Base-by-base conservation (phyloP, 1,140 invertebrate genomes). In the Zaprionus africanus region DNA sequence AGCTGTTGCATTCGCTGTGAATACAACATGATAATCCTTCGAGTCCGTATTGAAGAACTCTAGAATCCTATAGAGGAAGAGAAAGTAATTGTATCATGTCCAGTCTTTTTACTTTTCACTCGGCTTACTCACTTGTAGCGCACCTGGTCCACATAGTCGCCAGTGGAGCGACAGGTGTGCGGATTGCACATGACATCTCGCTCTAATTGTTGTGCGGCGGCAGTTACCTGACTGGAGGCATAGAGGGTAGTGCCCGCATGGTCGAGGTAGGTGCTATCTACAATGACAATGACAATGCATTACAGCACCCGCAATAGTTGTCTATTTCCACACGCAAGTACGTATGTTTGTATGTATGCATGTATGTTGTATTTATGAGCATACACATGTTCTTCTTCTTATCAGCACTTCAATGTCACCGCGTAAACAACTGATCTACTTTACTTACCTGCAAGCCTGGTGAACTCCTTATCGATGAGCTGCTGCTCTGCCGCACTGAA, bases 231-330 rank as follows among this genome's bases (percentile, higher is more conserved):
- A 72, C 93, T 94, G 83, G 96, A 94, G 3, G 97, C 95, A 92
- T 98, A 98, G 31, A 99, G 92, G 24, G 97, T 96, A 19, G 98
- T 94, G 19, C 98, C 98, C 43, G 97, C 96, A 95, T 99, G 97
- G 93, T 99, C 98, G 78, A 99, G 93, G 93, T 98, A 99, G 66
- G 95, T 96, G 84, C 95, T 94, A 71, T 94, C 96, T 97, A 91
- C 70, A 19, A 26, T 68, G 57, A 28, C 41, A 46, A 46, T 31
- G 2, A n/a, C 6, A 43, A 28, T 41, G 36, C 13, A 43, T 65
- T 41, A 49, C 7, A 63, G 26, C 13, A 58, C 6, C 22, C 26
- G 43, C 24, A 43, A 43, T 6, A 56, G 19, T 19, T 49, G 46
- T 5, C 17, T 11, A 7, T 24, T 19, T 38, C 6, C 26, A 53